Evolutionary conservation across 2,888 invertebrate genomes (phyloP).

Genomic region (Gryllus longicercus): DNA sequence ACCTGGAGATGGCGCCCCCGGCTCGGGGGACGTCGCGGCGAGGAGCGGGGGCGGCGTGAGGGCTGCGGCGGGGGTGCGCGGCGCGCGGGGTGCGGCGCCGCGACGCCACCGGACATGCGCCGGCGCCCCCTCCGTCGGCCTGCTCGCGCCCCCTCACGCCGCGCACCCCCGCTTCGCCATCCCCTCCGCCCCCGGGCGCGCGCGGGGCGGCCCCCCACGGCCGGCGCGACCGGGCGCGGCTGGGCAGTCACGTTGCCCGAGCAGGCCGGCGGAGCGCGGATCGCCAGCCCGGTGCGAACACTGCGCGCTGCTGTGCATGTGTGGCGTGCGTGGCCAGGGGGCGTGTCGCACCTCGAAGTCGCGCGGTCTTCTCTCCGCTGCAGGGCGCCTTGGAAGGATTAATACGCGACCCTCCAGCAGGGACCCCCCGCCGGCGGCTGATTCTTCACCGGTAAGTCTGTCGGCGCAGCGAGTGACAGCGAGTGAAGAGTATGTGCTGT

Average conservation of each 20-base stretch:
- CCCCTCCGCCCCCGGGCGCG: neutral
- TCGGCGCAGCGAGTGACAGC: neutral
- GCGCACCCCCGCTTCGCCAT: neutral
- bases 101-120: slow-evolving; percentile 21
- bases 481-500: neutral
- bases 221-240: slow-evolving; percentile 1
- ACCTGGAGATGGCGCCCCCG: slow-evolving; percentile 35
- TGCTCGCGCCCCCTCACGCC: neutral
- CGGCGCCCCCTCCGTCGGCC: slow-evolving; percentile 23
- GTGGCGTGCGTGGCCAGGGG: neutral
- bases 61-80: neutral
- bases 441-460: neutral
- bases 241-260: slow-evolving; percentile 20
- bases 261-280: neutral
- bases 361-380: neutral
- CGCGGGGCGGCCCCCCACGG: neutral
- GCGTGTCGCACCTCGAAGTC: neutral
- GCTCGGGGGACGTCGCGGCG: slow-evolving; percentile 18
- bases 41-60: slow-evolving; percentile 26
- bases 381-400: neutral
- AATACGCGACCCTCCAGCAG: neutral
- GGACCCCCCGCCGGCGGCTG: neutral
- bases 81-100: neutral
- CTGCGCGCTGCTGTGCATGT: slow-evolving; percentile 11
- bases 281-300: slow-evolving; percentile 18